These are phyloP conservation scores for Leiothrix lutea DNA, from an alignment of 2,113 vertebrate species.

Conservation along the genomic window DNA sequence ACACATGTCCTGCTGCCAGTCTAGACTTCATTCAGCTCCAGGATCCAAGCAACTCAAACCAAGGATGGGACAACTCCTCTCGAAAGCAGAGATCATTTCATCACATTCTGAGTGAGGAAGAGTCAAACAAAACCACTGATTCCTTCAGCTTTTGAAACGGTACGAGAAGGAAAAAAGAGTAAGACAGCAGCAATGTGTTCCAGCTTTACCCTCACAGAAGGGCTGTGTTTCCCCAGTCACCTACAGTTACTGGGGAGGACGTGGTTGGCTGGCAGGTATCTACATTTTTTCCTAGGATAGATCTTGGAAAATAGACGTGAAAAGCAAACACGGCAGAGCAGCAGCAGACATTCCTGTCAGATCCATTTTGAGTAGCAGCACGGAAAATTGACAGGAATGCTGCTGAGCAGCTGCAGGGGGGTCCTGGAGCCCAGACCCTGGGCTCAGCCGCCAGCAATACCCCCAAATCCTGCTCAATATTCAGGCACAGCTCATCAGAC, in stretches of 20 bases:
- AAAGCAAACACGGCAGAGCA: conserved; percentile 21
- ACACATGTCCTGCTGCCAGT: background rate
- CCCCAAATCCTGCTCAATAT: background rate
- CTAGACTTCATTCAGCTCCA: background rate
- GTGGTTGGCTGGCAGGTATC: background rate
- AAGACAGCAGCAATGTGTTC: background rate
- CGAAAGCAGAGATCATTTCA: background rate
- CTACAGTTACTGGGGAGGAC: background rate
- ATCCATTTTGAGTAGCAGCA: conserved; percentile 6
- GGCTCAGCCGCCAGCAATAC: background rate
- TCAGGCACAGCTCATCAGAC: background rate
- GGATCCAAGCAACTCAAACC: background rate
- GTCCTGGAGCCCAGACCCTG: background rate
- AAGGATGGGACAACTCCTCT: background rate
- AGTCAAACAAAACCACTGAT: background rate
- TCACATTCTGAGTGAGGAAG: background rate
- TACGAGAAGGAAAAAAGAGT: background rate
- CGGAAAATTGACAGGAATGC: conserved; percentile 42
- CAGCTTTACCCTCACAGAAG: background rate
- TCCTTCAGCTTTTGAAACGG: background rate
- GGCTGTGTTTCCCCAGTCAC: background rate
- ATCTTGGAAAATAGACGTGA: conserved; percentile 13
- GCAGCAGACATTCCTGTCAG: conserved; percentile 29
- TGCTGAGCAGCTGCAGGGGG: conserved; percentile 16
- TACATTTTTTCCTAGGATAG: conserved; percentile 20